A percentile compares a stretch with the other conserved stretches of the same genome.
These are phyloP conservation scores for Rhinogobius similis DNA, from an alignment of 2,113 vertebrate species.

Conservation along the genomic window DNA sequence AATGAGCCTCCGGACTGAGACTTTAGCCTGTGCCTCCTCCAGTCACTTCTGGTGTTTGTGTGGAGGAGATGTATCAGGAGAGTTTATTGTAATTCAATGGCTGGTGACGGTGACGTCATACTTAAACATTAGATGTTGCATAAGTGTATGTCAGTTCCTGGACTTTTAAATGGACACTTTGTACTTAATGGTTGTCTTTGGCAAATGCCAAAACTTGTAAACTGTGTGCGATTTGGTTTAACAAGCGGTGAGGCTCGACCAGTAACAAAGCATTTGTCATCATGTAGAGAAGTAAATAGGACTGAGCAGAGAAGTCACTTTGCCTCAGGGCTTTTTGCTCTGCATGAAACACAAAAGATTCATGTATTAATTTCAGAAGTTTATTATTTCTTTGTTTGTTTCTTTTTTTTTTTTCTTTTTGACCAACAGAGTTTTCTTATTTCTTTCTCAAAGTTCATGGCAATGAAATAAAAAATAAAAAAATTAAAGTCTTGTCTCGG, in stretches of 20 bases:
- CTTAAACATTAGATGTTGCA: constrained; percentile 52
- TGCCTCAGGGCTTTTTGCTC: constrained; percentile 68
- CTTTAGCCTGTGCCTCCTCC: constrained; percentile 7
- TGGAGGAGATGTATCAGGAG: constrained; percentile 6
- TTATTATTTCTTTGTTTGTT: too few relatives aligned
- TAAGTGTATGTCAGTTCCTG: constrained; percentile 50
- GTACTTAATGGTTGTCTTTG: constrained; percentile 57
- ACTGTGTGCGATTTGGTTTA: constrained; percentile 56
- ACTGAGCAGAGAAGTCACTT: constrained; percentile 53
- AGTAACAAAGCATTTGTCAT: constrained; percentile 59
- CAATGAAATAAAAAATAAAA: constrained; percentile 69
- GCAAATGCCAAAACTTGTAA: constrained; percentile 57
- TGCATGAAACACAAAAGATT: constrained; percentile 56
- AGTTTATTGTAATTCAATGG: constrained; percentile 45
- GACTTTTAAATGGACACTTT: constrained; percentile 62
- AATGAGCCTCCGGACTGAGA: constrained; percentile 12
- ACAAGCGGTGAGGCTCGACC: constrained; percentile 24
- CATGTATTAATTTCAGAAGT: constrained; percentile 75
- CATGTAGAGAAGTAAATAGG: constrained; percentile 47
- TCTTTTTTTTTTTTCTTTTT: too few relatives aligned
- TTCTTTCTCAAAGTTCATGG: constrained; percentile 65
- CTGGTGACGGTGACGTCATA: constrained; percentile 52
- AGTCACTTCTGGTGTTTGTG: constrained; percentile 22
- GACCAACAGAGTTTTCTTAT: constrained; percentile 59
- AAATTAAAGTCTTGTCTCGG: constrained; percentile 24